phyloP scores from a whole-genome alignment of 2,113 vertebrate genomes.

The Origma solitaria region DNA sequence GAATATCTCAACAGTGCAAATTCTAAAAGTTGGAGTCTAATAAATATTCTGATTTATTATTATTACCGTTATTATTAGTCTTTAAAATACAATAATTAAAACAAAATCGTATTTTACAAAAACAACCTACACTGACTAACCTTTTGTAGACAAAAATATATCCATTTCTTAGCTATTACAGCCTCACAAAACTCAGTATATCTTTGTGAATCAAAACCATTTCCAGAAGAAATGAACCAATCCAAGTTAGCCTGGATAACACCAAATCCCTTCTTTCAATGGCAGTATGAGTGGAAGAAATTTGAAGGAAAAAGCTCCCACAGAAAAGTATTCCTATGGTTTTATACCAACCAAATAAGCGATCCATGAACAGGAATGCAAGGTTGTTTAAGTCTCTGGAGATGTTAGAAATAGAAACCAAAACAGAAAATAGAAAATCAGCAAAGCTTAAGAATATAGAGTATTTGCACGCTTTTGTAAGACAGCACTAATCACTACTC shows the following conservation, averaged over 20 bases:
- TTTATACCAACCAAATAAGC: background rate
- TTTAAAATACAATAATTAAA: background rate
- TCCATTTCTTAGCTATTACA: background rate
- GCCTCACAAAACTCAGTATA: background rate
- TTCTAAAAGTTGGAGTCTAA: background rate
- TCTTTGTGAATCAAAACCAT: background rate
- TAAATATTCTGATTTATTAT: background rate
- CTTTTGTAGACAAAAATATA: background rate
- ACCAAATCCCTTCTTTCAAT: background rate
- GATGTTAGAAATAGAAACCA: background rate
- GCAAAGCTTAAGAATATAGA: background rate
- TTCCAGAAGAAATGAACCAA: background rate
- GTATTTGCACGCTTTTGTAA: background rate
- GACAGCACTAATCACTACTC: background rate
- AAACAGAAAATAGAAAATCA: background rate
- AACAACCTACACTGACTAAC: accelerated
- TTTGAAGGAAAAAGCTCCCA: background rate
- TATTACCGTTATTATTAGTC: background rate
- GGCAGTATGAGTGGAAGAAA: background rate
- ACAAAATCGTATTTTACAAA: background rate
- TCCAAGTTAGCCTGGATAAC: background rate
- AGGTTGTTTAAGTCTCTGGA: background rate
- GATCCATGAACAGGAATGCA: background rate
- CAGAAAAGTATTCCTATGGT: background rate
- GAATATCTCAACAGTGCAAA: background rate